These are phyloP conservation scores for Champsocephalus esox DNA, from an alignment of 2,797 vertebrate species.

Conservation along the genomic window DNA sequence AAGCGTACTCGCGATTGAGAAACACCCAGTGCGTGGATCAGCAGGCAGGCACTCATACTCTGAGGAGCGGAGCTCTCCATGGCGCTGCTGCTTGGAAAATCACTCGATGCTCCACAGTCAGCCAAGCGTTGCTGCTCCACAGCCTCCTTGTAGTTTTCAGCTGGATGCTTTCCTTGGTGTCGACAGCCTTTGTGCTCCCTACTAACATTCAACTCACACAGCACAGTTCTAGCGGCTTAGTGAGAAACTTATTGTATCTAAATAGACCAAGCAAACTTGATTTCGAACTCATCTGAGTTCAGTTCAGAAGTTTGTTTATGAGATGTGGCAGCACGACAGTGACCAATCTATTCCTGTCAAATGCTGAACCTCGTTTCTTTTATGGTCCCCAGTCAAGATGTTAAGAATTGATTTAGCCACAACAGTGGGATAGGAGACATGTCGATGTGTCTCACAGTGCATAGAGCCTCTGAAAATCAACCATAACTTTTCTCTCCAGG, in stretches of 20 bases:
- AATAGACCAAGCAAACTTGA: slow-evolving; percentile 18
- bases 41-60: slow-evolving; percentile 32
- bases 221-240: not conserved
- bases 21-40: slow-evolving; percentile 38
- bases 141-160: slow-evolving; percentile 44
- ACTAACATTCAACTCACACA: slow-evolving; percentile 40
- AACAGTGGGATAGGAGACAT: slow-evolving; percentile 22
- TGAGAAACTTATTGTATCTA: slow-evolving; percentile 38
- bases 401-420: slow-evolving; percentile 21
- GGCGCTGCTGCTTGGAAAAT: slow-evolving; percentile 60
- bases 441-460: not conserved
- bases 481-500: not conserved
- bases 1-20: too few species aligned
- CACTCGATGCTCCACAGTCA: slow-evolving; percentile 47
- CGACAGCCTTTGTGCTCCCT: slow-evolving; percentile 31
- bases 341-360: slow-evolving; percentile 14
- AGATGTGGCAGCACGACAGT: slow-evolving; percentile 21
- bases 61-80: slow-evolving; percentile 59
- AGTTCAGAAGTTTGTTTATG: slow-evolving; percentile 29
- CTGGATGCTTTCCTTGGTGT: slow-evolving; percentile 41
- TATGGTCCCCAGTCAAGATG: slow-evolving; percentile 27
- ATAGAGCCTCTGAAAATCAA: not conserved
- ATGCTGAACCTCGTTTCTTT: slow-evolving; percentile 20
- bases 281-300: slow-evolving; percentile 14
- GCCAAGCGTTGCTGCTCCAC: slow-evolving; percentile 58